A percentile compares a stretch with the other conserved stretches of the same genome.
These are phyloP conservation scores for Drosophila ezoana DNA, from an alignment of 2,888 invertebrate genomes.

Conservation along the genomic window DNA sequence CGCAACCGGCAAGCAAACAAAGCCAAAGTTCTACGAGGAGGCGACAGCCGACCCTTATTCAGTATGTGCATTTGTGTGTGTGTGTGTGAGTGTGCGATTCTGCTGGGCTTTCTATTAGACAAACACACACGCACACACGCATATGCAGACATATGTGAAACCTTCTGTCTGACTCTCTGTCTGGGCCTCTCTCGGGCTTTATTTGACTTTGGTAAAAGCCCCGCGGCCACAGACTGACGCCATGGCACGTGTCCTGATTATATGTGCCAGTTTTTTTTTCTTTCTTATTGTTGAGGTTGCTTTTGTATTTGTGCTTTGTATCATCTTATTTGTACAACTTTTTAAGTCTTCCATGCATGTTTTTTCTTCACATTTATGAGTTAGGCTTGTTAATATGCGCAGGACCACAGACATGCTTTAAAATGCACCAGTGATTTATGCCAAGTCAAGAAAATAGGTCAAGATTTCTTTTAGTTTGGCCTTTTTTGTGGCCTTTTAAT, in stretches of 20 bases:
- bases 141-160: constrained; percentile 27
- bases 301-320: constrained; percentile 10
- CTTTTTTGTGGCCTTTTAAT: neutral
- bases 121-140: neutral
- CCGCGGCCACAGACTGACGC: constrained; percentile 55
- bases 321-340: constrained; percentile 35
- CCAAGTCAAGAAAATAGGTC: constrained; percentile 28
- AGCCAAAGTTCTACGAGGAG: constrained; percentile 26
- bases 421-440: constrained; percentile 62
- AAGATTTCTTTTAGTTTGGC: constrained; percentile 2
- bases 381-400: constrained; percentile 63
- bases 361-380: constrained; percentile 57
- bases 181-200: constrained; percentile 51
- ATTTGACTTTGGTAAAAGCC: constrained; percentile 49
- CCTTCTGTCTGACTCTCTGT: constrained; percentile 45
- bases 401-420: constrained; percentile 33
- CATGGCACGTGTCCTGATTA: constrained; percentile 56
- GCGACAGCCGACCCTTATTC: neutral
- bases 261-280: constrained; percentile 28
- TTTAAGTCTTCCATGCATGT: constrained; percentile 46
- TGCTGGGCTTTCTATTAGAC: constrained; percentile 9
- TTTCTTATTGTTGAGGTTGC: neutral
- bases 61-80: constrained; percentile 3
- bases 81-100: neutral
- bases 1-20: constrained; percentile 42